Percentiles rank a stretch among this genome's conserved stretches.
These are phyloP conservation scores for Diprion similis DNA, from an alignment of 1,140 invertebrate genomes.

Conservation along the genomic window DNA sequence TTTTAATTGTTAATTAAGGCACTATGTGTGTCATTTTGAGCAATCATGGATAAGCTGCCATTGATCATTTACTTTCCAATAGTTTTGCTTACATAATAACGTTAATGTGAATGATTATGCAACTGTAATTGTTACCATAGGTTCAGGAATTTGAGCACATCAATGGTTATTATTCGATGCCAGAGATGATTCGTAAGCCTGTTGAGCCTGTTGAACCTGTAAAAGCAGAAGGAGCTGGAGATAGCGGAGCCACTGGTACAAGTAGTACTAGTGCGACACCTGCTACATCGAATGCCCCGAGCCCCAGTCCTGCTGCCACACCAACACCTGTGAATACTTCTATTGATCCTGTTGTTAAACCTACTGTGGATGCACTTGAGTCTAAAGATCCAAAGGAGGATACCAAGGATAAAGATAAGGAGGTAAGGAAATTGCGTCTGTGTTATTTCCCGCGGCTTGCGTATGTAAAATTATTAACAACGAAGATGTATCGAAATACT, in stretches of 20 bases:
- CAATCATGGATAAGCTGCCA: background rate
- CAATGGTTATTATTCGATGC: conserved; percentile 98
- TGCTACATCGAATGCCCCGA: conserved; percentile 76
- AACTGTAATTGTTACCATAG: conserved; percentile 39
- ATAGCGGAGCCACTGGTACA: conserved; percentile 55
- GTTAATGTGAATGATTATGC: background rate
- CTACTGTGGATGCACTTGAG: conserved; percentile 38
- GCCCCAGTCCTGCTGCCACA: conserved; percentile 67
- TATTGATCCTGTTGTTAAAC: conserved; percentile 32
- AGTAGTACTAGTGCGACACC: conserved; percentile 69
- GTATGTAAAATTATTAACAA: too few species aligned
- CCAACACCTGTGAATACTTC: conserved; percentile 49
- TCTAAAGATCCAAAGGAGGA: conserved; percentile 63
- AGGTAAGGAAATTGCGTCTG: conserved; percentile 32
- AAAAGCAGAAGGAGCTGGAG: conserved; percentile 52
- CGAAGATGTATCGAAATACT: too few species aligned
- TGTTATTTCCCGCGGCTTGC: too few species aligned
- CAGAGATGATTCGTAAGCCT: conserved; percentile 85
- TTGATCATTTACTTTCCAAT: background rate
- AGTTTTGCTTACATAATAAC: conserved; percentile 10
- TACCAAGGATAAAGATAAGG: conserved; percentile 59
- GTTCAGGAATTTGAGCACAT: conserved; percentile 98
- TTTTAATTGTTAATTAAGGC: background rate
- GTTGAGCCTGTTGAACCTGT: conserved; percentile 68
- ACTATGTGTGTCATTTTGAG: background rate